These are phyloP conservation scores for Leptopilina clavipes DNA, from an alignment of 1,140 invertebrate species.

Conservation along the genomic window DNA sequence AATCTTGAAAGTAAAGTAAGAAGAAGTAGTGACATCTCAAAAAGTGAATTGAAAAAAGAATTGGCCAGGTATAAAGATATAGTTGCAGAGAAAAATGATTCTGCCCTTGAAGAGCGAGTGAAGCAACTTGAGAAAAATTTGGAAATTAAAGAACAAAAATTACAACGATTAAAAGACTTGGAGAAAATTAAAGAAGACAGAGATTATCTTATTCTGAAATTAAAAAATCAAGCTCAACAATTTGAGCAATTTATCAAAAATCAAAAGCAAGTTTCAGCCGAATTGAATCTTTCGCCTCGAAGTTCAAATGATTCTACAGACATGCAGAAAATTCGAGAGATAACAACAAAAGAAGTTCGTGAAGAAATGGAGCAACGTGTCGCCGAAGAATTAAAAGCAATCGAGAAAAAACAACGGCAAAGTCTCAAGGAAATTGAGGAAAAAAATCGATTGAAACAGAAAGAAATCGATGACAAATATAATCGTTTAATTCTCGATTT, in stretches of 20 bases:
- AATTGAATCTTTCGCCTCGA: conserved; percentile 64
- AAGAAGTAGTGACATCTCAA: conserved; percentile 46
- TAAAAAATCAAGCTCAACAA: conserved; percentile 67
- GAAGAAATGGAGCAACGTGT: conserved; percentile 67
- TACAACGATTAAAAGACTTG: conserved; percentile 63
- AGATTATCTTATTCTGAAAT: conserved; percentile 62
- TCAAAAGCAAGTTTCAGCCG: conserved; percentile 65
- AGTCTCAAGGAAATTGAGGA: conserved; percentile 63
- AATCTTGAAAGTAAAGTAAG: conserved; percentile 55
- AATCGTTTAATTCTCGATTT: conserved; percentile 58
- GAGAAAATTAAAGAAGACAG: conserved; percentile 66
- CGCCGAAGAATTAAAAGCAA: conserved; percentile 61
- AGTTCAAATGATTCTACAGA: conserved; percentile 60
- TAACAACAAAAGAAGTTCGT: conserved; percentile 60
- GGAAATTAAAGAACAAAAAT: conserved; percentile 57
- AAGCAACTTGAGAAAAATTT: conserved; percentile 65
- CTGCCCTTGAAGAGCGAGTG: conserved; percentile 54
- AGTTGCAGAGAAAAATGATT: conserved; percentile 49
- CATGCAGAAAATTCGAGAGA: conserved; percentile 65
- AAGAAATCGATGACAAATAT: conserved; percentile 66
- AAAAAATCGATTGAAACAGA: conserved; percentile 61
- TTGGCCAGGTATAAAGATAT: conserved; percentile 58
- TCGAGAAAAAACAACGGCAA: conserved; percentile 65
- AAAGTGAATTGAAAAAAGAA: conserved; percentile 60
- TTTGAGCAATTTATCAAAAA: conserved; percentile 68